Conservation (phyloP, 2,797 vertebrate genomes). For the Leptoclinus maculatus region DNA sequence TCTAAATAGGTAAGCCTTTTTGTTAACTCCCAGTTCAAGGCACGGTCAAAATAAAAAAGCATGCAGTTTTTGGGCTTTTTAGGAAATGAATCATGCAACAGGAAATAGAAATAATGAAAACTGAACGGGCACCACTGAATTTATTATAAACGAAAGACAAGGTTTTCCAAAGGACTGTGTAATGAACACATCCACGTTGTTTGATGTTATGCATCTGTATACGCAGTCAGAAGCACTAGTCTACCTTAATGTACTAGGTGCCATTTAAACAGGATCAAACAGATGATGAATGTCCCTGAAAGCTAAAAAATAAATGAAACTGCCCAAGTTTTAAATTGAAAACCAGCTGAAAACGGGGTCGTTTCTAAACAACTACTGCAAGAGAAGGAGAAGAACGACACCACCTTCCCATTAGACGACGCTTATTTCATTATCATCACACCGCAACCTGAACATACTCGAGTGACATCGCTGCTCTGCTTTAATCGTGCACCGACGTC, state of each 20-base stretch:
- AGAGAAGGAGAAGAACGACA: conserved; percentile 1
- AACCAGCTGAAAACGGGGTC: conserved; percentile 4
- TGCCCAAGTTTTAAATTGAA: conserved; percentile 9
- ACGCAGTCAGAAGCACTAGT: conserved; percentile 29
- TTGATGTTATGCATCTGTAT: conserved; percentile 40
- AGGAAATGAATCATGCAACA: conserved; percentile 48
- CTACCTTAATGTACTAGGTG: conserved; percentile 20
- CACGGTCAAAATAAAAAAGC: conserved; percentile 12
- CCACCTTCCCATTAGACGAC: background rate
- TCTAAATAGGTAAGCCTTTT: accelerated
- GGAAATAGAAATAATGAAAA: conserved; percentile 53
- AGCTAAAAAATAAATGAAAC: conserved; percentile 17
- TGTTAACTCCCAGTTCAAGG: background rate
- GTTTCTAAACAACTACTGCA: conserved; percentile 3
- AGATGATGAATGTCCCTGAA: conserved; percentile 35
- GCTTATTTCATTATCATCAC: conserved; percentile 14
- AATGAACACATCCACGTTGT: conserved; percentile 39
- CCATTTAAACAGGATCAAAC: conserved; percentile 45
- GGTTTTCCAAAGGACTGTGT: conserved; percentile 41
- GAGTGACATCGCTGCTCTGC: conserved; percentile 36
- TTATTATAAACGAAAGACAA: conserved; percentile 12
- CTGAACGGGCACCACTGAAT: conserved; percentile 46
- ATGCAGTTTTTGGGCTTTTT: conserved; percentile 24
- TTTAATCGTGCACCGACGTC: conserved; percentile 36
- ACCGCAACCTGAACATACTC: conserved; percentile 1